Conservation (phyloP, 2,888 invertebrate genomes). For the Melanchra persicariae region DNA sequence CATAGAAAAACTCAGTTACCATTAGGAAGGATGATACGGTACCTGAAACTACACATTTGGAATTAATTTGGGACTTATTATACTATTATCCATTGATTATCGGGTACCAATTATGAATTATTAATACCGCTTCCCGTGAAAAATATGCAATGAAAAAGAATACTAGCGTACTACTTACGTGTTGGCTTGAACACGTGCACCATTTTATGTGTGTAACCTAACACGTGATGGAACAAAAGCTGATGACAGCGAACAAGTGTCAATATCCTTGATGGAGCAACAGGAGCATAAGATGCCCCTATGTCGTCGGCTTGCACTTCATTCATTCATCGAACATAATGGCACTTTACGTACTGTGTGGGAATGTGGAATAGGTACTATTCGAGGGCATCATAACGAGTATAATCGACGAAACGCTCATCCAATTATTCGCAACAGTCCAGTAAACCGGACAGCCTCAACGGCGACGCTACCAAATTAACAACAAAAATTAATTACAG, state of each 20-base stretch:
- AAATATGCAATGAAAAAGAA: conserved; percentile 50
- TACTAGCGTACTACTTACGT: conserved; percentile 58
- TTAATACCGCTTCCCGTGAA: conserved; percentile 17
- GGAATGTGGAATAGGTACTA: conserved; percentile 75
- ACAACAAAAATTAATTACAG: conserved; percentile 84
- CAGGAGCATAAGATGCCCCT: conserved; percentile 87
- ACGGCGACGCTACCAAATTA: conserved; percentile 73
- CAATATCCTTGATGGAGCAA: conserved; percentile 85
- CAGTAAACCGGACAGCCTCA: conserved; percentile 69
- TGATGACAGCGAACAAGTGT: conserved; percentile 85
- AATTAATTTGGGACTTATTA: too few species aligned
- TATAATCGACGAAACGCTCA: conserved; percentile 33
- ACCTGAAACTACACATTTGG: too few species aligned
- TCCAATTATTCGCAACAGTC: conserved; percentile 62
- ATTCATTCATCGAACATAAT: conserved; percentile 83
- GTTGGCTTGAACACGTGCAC: conserved; percentile 80
- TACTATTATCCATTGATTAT: too few species aligned
- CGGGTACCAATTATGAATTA: conserved; percentile 5
- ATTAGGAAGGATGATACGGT: too few species aligned
- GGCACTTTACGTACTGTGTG: conserved; percentile 81
- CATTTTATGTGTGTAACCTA: conserved; percentile 79
- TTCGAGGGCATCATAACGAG: conserved; percentile 42
- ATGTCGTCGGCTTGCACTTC: conserved; percentile 84
- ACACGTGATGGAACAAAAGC: conserved; percentile 87
- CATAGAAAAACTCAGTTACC: too few species aligned